Conservation (phyloP, 2,888 invertebrate genomes). For the Polyommatus icarus region DNA sequence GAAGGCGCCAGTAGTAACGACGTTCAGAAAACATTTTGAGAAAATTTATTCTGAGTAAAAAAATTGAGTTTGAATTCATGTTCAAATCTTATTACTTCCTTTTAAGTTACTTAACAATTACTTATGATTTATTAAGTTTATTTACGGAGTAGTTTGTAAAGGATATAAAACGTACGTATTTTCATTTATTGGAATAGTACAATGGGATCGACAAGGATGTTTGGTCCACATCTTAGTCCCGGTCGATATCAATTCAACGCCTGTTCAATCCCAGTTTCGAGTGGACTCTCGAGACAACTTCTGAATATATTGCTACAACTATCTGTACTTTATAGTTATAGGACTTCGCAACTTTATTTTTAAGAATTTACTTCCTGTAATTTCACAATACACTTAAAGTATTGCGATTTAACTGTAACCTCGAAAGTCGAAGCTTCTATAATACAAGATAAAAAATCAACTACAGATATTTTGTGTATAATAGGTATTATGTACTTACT, state of each 20-base stretch:
- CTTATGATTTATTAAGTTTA: too few species aligned
- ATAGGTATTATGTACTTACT: too few species aligned
- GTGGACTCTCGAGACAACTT: slow-evolving; percentile 2
- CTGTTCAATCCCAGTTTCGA: not conserved
- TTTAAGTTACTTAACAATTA: too few species aligned
- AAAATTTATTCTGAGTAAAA: too few species aligned
- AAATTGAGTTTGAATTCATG: too few species aligned
- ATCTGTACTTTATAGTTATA: not conserved
- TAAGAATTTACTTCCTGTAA: not conserved
- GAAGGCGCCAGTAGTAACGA: too few species aligned
- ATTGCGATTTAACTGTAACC: not conserved
- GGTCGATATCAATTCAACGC: not conserved
- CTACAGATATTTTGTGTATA: too few species aligned
- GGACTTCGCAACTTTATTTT: not conserved
- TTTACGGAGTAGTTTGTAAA: too few species aligned
- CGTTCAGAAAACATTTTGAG: too few species aligned
- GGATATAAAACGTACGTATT: not conserved
- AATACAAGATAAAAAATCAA: too few species aligned
- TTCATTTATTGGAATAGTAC: not conserved
- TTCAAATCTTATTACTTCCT: too few species aligned
- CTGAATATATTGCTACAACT: not conserved
- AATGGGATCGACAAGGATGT: not conserved
- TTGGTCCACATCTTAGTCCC: slow-evolving; percentile 4
- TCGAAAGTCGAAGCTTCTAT: not conserved
- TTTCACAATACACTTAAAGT: not conserved